phyloP scores from a whole-genome alignment of 2,113 vertebrate species.

The Scophthalmus maximus region DNA sequence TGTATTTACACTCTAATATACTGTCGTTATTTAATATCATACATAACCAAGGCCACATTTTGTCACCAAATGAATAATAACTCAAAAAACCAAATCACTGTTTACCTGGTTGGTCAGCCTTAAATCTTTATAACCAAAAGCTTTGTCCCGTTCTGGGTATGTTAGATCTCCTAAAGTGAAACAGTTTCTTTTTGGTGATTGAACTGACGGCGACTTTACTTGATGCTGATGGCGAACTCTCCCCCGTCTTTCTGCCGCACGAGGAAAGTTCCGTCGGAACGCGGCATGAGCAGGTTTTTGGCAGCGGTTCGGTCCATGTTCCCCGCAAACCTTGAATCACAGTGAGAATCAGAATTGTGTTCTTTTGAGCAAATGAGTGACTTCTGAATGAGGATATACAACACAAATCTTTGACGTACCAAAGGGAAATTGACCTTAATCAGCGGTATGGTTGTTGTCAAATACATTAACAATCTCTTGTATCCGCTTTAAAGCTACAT shows the following conservation, averaged over 20 bases:
- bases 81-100: too few species aligned
- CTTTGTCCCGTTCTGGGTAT: background rate
- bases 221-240: constrained; percentile 95
- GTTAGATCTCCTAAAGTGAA: background rate
- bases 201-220: constrained; percentile 77
- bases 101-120: too few species aligned
- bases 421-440: background rate
- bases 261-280: constrained; percentile 92
- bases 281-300: constrained; percentile 83
- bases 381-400: background rate
- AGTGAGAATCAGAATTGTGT: background rate
- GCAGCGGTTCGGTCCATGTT: constrained; percentile 89
- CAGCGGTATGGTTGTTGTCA: too few species aligned
- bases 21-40: too few species aligned
- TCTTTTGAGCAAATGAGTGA: background rate
- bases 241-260: constrained; percentile 91
- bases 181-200: background rate
- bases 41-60: too few species aligned
- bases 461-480: background rate
- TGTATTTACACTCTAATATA: too few species aligned
- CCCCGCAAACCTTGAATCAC: constrained; percentile 87
- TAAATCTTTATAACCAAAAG: background rate
- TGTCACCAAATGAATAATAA: too few species aligned
- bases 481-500: background rate
- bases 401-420: background rate